Percentiles rank a stretch among this genome's conserved stretches.
Evolutionary conservation across 2,888 invertebrate genomes (phyloP).

Genomic region (Ennomos fuscantarius): DNA sequence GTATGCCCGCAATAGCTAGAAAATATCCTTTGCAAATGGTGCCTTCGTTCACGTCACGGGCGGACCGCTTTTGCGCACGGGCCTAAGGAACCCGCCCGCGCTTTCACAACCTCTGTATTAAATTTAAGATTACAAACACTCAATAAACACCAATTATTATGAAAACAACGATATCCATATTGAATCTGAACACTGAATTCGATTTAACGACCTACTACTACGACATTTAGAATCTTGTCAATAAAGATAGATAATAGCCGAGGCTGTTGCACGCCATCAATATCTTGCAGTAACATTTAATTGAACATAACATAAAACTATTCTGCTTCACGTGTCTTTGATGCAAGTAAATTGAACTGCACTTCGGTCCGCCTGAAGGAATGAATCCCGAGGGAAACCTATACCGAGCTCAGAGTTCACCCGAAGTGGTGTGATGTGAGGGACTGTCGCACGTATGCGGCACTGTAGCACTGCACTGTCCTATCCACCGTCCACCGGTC

Average conservation of each 20-base stretch:
- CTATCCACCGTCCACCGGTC: background rate
- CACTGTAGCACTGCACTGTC: slow-evolving; percentile 15
- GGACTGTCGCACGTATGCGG: slow-evolving; percentile 13
- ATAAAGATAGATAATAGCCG: slow-evolving; percentile 31
- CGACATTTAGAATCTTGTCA: slow-evolving; percentile 33
- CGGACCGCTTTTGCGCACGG: slow-evolving; percentile 15
- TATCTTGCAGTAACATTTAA: slow-evolving; percentile 31
- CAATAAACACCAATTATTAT: slow-evolving; percentile 40
- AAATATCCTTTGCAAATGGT: slow-evolving; percentile 41
- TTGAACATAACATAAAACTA: slow-evolving; percentile 35
- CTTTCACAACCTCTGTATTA: slow-evolving; percentile 50
- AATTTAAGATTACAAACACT: slow-evolving; percentile 24
- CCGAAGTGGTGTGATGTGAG: slow-evolving; percentile 18
- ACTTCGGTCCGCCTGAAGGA: slow-evolving; percentile 33
- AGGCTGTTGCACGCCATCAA: slow-evolving; percentile 41
- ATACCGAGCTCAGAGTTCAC: slow-evolving; percentile 27
- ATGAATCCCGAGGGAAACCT: slow-evolving; percentile 34
- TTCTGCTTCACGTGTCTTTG: slow-evolving; percentile 38
- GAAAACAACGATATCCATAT: slow-evolving; percentile 37
- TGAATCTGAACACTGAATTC: slow-evolving; percentile 33
- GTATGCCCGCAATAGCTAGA: slow-evolving; percentile 43
- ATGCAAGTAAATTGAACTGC: slow-evolving; percentile 28
- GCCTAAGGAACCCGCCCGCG: slow-evolving; percentile 5
- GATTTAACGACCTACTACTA: slow-evolving; percentile 35
- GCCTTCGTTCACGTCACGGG: slow-evolving; percentile 29